Percentiles rank a stretch among this genome's conserved stretches.
phyloP scores from a whole-genome alignment of 2,113 vertebrate genomes.

The Herpailurus yagouaroundi region DNA sequence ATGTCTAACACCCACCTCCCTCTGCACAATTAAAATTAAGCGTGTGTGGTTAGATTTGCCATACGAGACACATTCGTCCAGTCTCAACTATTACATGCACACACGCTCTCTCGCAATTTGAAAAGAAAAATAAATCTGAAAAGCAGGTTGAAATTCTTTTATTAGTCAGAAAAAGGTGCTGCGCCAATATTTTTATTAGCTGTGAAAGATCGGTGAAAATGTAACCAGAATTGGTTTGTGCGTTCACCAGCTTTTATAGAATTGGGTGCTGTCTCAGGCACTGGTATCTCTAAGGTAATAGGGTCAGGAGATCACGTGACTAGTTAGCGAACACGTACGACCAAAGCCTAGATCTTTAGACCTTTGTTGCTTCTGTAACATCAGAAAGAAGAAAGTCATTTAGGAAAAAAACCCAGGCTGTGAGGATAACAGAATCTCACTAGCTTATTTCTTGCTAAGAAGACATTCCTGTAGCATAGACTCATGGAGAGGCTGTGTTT shows the following conservation, averaged over 20 bases:
- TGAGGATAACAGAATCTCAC: no score
- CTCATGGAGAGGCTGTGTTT: rapidly evolving
- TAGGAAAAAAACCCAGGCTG: background rate
- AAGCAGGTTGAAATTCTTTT: background rate
- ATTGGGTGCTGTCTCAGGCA: background rate
- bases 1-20: background rate
- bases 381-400: background rate
- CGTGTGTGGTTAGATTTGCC: rapidly evolving
- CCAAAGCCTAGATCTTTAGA: background rate
- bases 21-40: background rate
- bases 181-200: background rate
- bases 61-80: background rate
- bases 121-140: background rate
- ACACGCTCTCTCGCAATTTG: background rate
- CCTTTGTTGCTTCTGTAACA: background rate
- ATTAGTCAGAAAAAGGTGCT: background rate
- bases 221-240: no score
- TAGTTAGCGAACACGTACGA: rapidly evolving
- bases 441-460: background rate
- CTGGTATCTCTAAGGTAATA: background rate
- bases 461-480: rapidly evolving
- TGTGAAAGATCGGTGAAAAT: background rate
- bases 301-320: background rate
- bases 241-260: no score
- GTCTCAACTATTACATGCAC: background rate